Base-by-base conservation (phyloP, 2,888 invertebrate genomes). In the Brachylomia viminalis region DNA sequence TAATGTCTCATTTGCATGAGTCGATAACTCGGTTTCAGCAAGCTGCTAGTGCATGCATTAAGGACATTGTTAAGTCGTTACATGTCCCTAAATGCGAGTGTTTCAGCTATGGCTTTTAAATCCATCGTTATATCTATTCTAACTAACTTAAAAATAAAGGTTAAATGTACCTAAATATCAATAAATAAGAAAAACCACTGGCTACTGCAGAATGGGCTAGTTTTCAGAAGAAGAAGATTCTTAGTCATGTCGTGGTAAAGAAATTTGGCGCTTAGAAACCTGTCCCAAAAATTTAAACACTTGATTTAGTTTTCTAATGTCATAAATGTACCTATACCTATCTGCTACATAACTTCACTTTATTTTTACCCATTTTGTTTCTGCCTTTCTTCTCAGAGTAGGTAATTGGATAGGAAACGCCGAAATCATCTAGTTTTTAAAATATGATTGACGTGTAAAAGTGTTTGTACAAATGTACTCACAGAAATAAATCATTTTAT, bases 1-100 rank as follows among this genome's bases (percentile, higher is more conserved):
- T 78, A 69, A 77, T 69, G 82, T 58, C 54, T 78, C 83, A 82
- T 81, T 78, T 79, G 69, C 82, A 78, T 82, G 65, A 59, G 78
- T 78, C 73, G 77, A 80, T 80, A 77, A 77, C 27, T 82, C 49
- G 30, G 69, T 82, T 82, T 64, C 65, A 81, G 70, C 77, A 70
- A 61, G 81, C 77, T 76, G 56, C 56, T 66, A 70, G 56, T 27
- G 27, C 33, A 70, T 61, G 66, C 49, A 67, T 76, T 81, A 66
- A 62, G 76, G 20, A 52, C 65, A 66, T 66, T 56, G 67, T 70
- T 65, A 2, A 47, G 59, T 54, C 20, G 30, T 58, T 64, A 27
- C 30, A 65, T 52, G 75, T n/a, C 23, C 6, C 38, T 38, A 54
- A 38, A 79, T 66, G 20, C 38, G 20, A 58, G 23, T 64, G 62